Percentiles rank a stretch among this genome's conserved stretches.
Evolutionary conservation across 2,113 vertebrate genomes (phyloP).

Genomic region (Erythrolamprus reginae): DNA sequence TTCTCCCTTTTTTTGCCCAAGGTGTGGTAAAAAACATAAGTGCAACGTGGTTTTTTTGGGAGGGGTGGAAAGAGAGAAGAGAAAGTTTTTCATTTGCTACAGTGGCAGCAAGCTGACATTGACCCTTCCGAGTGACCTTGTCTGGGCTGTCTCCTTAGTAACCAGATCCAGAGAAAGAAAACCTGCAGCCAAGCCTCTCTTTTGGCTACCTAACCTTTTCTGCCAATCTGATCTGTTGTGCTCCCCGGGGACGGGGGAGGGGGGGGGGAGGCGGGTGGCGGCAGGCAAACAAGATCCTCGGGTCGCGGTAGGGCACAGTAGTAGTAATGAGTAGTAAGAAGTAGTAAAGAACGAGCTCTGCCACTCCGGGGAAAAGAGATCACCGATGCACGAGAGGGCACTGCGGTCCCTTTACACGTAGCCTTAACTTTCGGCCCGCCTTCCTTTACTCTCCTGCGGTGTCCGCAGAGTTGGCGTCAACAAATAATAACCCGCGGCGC

Average conservation of each 20-base stretch:
- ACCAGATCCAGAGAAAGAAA: background rate
- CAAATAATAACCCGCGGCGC: background rate
- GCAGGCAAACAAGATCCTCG: background rate
- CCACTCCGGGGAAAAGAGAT: background rate
- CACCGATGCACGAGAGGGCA: background rate
- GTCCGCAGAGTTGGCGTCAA: background rate
- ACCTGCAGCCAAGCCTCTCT: background rate
- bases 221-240: background rate
- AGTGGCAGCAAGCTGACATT: constrained; percentile 38
- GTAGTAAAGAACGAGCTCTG: background rate
- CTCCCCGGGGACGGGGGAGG: no score
- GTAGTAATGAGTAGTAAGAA: no score
- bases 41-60: no score
- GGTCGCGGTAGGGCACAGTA: no score
- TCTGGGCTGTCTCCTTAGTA: constrained; percentile 17
- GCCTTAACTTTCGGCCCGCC: constrained; percentile 3
- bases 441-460: background rate
- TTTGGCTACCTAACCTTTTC: background rate
- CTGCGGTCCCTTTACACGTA: background rate
- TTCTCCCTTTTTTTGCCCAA: constrained; percentile 19
- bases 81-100: background rate
- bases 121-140: constrained; percentile 55
- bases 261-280: no score
- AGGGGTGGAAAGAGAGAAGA: background rate
- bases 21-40: background rate